Conservation (phyloP, 2,888 invertebrate genomes). For the Cheilosia scutellata region DNA sequence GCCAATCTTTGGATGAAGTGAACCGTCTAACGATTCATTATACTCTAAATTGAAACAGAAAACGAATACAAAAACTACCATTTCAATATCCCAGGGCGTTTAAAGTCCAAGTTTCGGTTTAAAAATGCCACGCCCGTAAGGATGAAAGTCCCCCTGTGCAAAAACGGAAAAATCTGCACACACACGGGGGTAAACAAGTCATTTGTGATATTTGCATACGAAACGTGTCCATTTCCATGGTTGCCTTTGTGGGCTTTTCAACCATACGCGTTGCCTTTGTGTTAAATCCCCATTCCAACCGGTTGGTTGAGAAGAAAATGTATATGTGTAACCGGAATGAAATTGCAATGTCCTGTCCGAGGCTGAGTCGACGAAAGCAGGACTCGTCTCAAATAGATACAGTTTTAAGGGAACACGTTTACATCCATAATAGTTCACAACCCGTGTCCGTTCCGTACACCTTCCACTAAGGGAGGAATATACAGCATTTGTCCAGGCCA, state of each 20-base stretch:
- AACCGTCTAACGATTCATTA: background rate
- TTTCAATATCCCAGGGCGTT: constrained; percentile 1
- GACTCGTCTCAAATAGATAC: constrained; percentile 15
- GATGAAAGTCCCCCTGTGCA: background rate
- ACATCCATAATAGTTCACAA: background rate
- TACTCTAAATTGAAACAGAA: background rate
- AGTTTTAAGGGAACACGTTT: constrained; percentile 8
- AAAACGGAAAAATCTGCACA: constrained; percentile 25
- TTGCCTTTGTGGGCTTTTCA: constrained; percentile 1
- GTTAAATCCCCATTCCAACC: background rate
- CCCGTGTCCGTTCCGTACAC: background rate
- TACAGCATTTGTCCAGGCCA: constrained; percentile 2
- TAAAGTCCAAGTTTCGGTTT: constrained; percentile 43
- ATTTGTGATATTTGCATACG: constrained; percentile 68
- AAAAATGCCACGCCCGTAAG: constrained; percentile 51
- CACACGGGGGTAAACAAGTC: constrained; percentile 51
- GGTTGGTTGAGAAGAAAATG: constrained; percentile 14
- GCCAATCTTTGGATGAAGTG: background rate
- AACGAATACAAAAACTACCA: background rate
- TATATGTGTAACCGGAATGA: constrained; percentile 13
- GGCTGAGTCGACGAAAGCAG: background rate
- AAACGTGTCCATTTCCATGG: constrained; percentile 57
- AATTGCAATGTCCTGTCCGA: constrained; percentile 19
- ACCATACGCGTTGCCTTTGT: background rate
- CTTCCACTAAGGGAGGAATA: background rate